These are phyloP conservation scores for Alsophila aescularia DNA, from an alignment of 2,888 invertebrate genomes.

Conservation along the genomic window DNA sequence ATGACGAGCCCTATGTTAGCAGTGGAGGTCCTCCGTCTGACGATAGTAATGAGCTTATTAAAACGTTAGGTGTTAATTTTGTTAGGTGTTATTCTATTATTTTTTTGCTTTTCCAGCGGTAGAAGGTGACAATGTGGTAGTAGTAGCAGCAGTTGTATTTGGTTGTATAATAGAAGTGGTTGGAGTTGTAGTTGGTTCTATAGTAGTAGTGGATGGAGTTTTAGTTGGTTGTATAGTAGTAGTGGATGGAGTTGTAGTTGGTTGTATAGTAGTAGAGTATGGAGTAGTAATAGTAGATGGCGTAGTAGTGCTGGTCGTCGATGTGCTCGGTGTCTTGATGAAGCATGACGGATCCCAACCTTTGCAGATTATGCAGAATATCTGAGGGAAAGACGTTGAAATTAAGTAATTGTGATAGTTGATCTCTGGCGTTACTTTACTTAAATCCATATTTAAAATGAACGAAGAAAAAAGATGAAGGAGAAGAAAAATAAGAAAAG, in stretches of 20 bases:
- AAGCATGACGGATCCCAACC: slow-evolving; percentile 48
- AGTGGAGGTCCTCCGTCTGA: too few species aligned
- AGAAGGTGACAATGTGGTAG: background rate
- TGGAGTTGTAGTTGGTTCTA: background rate
- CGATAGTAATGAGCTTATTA: too few species aligned
- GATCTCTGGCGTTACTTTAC: too few species aligned
- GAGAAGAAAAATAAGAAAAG: too few species aligned
- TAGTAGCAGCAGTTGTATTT: background rate
- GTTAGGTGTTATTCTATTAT: too few species aligned
- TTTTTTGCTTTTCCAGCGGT: background rate
- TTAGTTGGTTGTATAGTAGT: slow-evolving; percentile 6
- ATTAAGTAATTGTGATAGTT: background rate
- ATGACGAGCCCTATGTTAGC: too few species aligned
- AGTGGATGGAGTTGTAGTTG: background rate
- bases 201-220: slow-evolving; percentile 5
- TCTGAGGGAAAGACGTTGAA: slow-evolving; percentile 36
- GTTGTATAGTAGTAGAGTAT: background rate
- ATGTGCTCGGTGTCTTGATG: slow-evolving; percentile 24
- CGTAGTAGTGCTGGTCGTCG: slow-evolving; percentile 31
- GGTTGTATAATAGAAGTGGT: too few species aligned
- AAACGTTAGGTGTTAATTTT: too few species aligned
- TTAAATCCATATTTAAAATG: too few species aligned
- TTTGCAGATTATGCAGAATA: slow-evolving; percentile 59
- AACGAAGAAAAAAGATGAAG: too few species aligned
- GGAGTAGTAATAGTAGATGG: slow-evolving; percentile 23